Base-by-base conservation (phyloP, 2,113 vertebrate species). In the Xyrauchen texanus region DNA sequence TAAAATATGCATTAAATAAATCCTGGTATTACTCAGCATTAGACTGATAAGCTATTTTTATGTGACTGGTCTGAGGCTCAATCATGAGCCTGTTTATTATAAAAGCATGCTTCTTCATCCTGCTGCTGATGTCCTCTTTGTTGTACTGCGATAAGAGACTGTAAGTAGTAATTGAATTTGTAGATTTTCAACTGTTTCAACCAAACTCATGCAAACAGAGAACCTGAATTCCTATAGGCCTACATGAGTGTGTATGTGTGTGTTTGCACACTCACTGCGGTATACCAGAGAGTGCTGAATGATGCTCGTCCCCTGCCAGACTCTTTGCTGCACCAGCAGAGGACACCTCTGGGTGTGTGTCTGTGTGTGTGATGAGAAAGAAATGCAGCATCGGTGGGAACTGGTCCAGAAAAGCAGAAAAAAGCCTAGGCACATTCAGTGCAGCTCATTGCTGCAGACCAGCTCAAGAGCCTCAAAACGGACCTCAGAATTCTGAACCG, bases 301-400 rank as follows among this genome's bases (percentile, higher is more conserved):
- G 53, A 75, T 45, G 79, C 84, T 84, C 81, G 68, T 88, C 75
- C 86, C 53, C 80, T 80, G 75, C 66, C 82, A 77, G 80, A 71
- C 72, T 61, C 72, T 72, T 66, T 62, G 63, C 83, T 85, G 80
- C 81, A 79, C 77, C 79, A 84, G 81, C 77, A 88, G 79, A 85
- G 82, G 81, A 86, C 82, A 83, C 67, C 75, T 46, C 16, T 76
- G 70, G 69, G 73, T 51, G 61, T 67, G 61, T 69, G 65, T 63
- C 53, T 80, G 60, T 82, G 82, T 71, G 42, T 74, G 65, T 72
- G 79, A 67, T 52, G 68, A 61, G 80, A 67, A 68, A 80, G 82
- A 81, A 81, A 83, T 87, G 83, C 85, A 87, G 85, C 85, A 85
- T 81, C 70, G 81, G 72, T 74, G 80, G 85, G 85, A 87, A 85